Evolutionary conservation across 2,113 vertebrate genomes (phyloP), one percentile per base, ranked within the genome.

Genomic region (Tachuris rubrigastra): DNA sequence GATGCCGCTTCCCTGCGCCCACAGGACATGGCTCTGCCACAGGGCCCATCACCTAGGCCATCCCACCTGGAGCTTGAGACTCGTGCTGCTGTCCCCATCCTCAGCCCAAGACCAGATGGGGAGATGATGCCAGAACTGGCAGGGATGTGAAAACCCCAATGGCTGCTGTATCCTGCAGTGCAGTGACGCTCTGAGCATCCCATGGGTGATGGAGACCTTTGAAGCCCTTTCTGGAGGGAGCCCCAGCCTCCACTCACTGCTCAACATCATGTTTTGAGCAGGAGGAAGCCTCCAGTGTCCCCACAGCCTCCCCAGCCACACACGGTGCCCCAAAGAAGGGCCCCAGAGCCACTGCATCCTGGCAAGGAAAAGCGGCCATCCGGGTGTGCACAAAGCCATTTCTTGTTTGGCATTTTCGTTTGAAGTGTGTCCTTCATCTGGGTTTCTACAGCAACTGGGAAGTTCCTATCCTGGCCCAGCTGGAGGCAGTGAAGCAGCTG

Each of bases 401-500:
- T 90, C 87, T 93, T 66, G 90, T 89, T 91, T 84, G 76, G 47
- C 9, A 1, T 89, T 87, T 86, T 90, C 7, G 4, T 85, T 83
- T 83, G 90, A 93, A 96, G 78, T 33, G 21, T 69, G 94, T 89
- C 94, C 95, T 93, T 95, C 96, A 79, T 89, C 81, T 42, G 62
- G 46, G 95, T 96, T 97, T 95, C 93, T 95, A 90, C 83, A 87
- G 91, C 86, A 97, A 87, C 91, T 8, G 60, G 93, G 88, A 92
- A 65, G 90, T 91, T 93, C 88, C 75, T 3, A 15, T 46, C 75
- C 86, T 71, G 86, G 75, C 95, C 86, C 6, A 65, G 90, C 90
- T 56, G 63, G 82, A 90, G 80, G 82, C 72, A 60, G 41, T 5
- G 27, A 93, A 76, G 87, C 82, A 81, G 79, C 60, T 46, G 2